Base-by-base conservation (phyloP, 1,140 invertebrate species). In the Oryzaephilus surinamensis region DNA sequence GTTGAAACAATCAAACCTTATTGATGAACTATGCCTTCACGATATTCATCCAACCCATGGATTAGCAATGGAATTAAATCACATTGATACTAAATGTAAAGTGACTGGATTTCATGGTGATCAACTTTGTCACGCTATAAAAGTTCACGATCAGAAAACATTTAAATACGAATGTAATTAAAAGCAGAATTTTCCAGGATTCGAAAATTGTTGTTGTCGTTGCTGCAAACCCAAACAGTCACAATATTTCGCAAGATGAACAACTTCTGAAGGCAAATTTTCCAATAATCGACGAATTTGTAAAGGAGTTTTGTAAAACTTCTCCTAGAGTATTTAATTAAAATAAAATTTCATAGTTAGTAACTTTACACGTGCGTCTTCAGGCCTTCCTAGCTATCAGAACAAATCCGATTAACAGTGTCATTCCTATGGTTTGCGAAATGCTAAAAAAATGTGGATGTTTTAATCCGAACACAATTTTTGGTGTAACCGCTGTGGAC, bases 401-500 rank as follows among this genome's bases (percentile, higher is more conserved):
- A 12, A 73, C 73, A 0, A 66, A 69, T 37, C 74, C 74, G 14
- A 60, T 75, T 13, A 74, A 76, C 34, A 69, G 65, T 43, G 57
- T 77, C 45, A 62, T 77, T 24, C 75, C 75, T 2, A 46, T 76
- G 43, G 58, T 69, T 1, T 56, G 66, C n/a, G 72, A 77, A 53
- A 60, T 72, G 21, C 66, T 73, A 45, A 66, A 72, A 31, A 64
- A 67, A 37, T 64, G 70, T 17, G 72, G 74, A 19, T 62, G 72
- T 3, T 79, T 76, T 58, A 78, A 86, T 51, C 67, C 75, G 4
- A 76, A 74, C 15, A 69, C 71, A 37, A 63, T 92, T 10, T 81
- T 91, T 55, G 88, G 88, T 10, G 74, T 88, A 3, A 86, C 83
- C 7, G 79, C 79, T 12, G 60, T 87, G 7, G 77, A 87, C 62